Evolutionary conservation across 2,888 invertebrate species (phyloP).

Genomic region (Heteropelma amictum): DNA sequence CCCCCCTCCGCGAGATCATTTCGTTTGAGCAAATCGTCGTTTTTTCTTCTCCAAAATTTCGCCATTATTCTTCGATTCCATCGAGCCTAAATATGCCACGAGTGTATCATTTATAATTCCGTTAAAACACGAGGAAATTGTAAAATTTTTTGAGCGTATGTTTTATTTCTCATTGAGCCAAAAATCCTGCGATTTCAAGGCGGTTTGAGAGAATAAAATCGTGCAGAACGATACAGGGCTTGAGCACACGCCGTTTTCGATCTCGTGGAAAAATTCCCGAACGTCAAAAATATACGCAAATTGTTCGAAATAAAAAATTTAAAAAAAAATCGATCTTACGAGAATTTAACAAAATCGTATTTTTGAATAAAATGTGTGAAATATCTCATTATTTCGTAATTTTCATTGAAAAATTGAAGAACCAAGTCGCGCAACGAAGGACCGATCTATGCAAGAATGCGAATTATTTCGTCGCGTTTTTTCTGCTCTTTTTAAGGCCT

Average conservation of each 20-base stretch:
- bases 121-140: no score
- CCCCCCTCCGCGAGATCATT: conserved; percentile 11
- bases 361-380: not conserved
- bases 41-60: not conserved
- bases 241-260: conserved; percentile 37
- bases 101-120: no score
- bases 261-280: conserved; percentile 1
- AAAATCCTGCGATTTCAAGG: not conserved
- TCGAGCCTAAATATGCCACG: no score
- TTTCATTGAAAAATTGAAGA: no score
- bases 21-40: conserved; percentile 51
- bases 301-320: not conserved
- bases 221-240: not conserved
- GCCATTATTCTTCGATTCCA: not conserved
- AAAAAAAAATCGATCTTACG: not conserved
- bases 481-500: conserved; percentile 73
- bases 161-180: conserved; percentile 14
- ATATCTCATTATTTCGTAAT: no score
- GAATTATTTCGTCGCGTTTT: conserved; percentile 51
- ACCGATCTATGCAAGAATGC: conserved; percentile 70
- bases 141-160: conserved; percentile 41
- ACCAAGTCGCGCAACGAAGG: conserved; percentile 51
- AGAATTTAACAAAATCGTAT: not conserved
- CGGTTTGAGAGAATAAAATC: no score
- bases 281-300: not conserved